Base-by-base conservation (phyloP, 64 coral and sea anemone genomes). In the Montipora cactus region DNA sequence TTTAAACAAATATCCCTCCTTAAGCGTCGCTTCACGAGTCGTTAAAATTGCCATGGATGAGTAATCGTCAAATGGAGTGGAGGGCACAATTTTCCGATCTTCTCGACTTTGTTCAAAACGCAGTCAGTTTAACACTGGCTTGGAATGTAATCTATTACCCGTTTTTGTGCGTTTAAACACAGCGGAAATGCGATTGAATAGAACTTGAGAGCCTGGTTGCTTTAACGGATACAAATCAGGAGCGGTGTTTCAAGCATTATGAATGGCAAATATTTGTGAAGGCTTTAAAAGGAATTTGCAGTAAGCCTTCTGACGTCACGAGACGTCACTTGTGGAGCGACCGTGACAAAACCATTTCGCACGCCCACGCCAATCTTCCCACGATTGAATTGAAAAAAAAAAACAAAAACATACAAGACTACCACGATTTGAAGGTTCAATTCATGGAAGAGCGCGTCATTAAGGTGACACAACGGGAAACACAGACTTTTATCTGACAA, bases 1-100 rank as follows among this genome's bases (percentile, higher is more conserved):
- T 84, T 99, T 99, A 61, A 99, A 99, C 69, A 99, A 74, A 78
- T 99, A 99, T 15, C 98, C 98, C 67, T 99, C 98, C 62, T 88
- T 91, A 21, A 98, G 77, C 57, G 94, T 91, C 16, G 83, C 82
- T 37, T 98, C 91, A 28, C 87, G 66, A 18, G 81, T 81, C 47
- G 87, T 66, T 69, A 94, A 83, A 8, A 98, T 94, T n/a, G 96
- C 83, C 64, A 98, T 91, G 19, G 73, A 22, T 18, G 71, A 76
- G 2, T 90, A 79, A 70, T 47, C 25, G 11, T 81, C 77, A 23
- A 22, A 16, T 67, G 62, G 74, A 78, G 70, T 75, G n/a, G n/a
- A 22, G 8, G 13, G 3, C 9, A 64, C 61, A 64, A 64, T 15
- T 15, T 64, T 64, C 13, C 53, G 53, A 57, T 16, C 13, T 64